Base-by-base conservation (phyloP, 2,888 invertebrate species). In the Hipparchia sbordonii region DNA sequence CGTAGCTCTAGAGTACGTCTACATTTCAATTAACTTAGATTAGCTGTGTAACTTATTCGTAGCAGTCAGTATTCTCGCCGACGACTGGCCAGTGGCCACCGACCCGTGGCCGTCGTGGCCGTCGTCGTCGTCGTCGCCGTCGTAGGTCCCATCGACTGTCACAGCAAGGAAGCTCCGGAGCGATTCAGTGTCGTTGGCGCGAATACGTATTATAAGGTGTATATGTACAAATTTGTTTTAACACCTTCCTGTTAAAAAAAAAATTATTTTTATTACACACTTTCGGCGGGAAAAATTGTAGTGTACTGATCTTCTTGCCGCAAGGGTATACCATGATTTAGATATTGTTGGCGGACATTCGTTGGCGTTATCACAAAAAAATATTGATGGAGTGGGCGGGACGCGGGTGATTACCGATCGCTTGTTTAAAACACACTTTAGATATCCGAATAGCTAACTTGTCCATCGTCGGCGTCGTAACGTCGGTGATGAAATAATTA, bases 221-320 rank as follows among this genome's bases (percentile, higher is more conserved):
- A 83, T 83, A 84, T 92, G 92, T 92, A 93, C 91, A 92, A 92
- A 92, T 92, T 88, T 92, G 82, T 87, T 89, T 91, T 90, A 87
- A 82, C 82, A 84, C 84, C 85, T 88, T 82, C 83, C 84, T 78
- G 82, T 85, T 82, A 82, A 39, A 39, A 39, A 83, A 83, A 85
- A 82, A 82, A 81, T 86, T 87, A 83, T 86, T 87, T 54, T 86
- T 81, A 82, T 88, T 90, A 90, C 78, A 89, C 84, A 86, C 85
- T 91, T 92, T 90, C 87, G 91, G 90, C 88, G 85, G 87, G 84
- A 90, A 90, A 89, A 78, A 84, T 85, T 82, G 78, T 87, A 85
- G 83, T 84, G 82, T 85, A 87, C 77, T 77, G 77, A 85, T 82
- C 84, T 90, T 91, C 91, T 92, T 92, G 93, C 90, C 89, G 89